These are phyloP conservation scores for Pteronura brasiliensis DNA, from an alignment of 2,113 vertebrate genomes.

Conservation along the genomic window DNA sequence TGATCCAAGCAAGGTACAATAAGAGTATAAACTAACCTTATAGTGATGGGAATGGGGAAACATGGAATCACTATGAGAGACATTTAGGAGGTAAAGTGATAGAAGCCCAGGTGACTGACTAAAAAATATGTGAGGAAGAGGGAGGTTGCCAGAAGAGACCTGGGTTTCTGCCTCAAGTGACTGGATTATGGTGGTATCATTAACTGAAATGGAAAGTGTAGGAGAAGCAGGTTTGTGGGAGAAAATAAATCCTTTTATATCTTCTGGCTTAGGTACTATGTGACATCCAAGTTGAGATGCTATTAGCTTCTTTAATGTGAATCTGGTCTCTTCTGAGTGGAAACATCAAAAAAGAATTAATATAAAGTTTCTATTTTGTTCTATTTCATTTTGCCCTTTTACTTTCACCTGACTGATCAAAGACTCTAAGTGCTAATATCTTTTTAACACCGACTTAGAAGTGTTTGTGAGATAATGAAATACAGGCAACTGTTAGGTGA, in stretches of 20 bases:
- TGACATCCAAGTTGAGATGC: background rate
- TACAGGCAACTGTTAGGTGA: background rate
- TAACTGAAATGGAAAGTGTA: background rate
- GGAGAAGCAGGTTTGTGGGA: background rate
- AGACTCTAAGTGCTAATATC: constrained; percentile 30
- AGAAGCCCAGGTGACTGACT: background rate
- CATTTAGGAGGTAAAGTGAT: background rate
- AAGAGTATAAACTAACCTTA: background rate
- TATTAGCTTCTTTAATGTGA: background rate
- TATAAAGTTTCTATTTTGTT: constrained; percentile 28
- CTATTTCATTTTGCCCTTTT: background rate
- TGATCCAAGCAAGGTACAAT: background rate
- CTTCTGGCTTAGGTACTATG: background rate
- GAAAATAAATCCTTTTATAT: background rate
- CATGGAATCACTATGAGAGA: background rate
- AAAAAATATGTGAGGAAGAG: background rate
- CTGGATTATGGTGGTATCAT: background rate
- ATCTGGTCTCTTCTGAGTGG: background rate
- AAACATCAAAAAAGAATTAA: constrained; percentile 45
- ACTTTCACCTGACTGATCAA: background rate
- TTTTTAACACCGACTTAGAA: constrained; percentile 37
- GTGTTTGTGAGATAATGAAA: constrained; percentile 20
- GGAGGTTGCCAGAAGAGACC: background rate
- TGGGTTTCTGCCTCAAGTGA: background rate
- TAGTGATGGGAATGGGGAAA: background rate